Conservation (phyloP, 2,113 vertebrate species). For the Sarotherodon lohbergeri region DNA sequence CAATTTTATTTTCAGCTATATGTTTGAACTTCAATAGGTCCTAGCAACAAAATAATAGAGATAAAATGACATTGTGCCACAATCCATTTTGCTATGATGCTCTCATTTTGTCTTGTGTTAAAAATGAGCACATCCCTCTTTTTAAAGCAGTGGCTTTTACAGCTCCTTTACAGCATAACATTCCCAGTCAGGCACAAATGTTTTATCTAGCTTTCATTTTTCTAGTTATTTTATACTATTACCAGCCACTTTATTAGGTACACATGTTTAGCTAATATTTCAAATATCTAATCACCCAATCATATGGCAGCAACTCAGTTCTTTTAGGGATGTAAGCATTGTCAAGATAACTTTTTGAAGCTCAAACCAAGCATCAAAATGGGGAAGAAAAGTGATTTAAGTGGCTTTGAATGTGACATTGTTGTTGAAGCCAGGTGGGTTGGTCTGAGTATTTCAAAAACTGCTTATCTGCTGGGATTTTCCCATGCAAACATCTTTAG, state of each 20-base stretch:
- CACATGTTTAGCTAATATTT: neutral
- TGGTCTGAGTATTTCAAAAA: neutral
- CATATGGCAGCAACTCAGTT: neutral
- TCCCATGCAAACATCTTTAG: neutral
- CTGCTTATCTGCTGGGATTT: neutral
- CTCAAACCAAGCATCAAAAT: neutral
- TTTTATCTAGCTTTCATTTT: neutral
- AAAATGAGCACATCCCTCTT: neutral
- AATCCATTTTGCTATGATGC: neutral
- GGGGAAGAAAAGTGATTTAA: neutral
- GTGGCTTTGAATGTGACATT: neutral
- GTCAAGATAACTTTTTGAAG: neutral
- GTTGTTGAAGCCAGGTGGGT: neutral
- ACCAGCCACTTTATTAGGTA: neutral
- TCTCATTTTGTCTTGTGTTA: neutral
- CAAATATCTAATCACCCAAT: neutral
- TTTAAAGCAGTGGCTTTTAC: neutral
- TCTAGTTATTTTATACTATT: neutral
- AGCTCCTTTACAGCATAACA: neutral
- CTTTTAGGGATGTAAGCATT: neutral
- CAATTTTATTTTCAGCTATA: neutral
- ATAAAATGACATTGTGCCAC: neutral
- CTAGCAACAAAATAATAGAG: neutral
- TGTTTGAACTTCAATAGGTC: neutral
- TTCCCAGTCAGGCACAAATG: neutral